These are phyloP conservation scores for Eulimnadia texana DNA, from an alignment of 1,140 invertebrate species.

Conservation along the genomic window DNA sequence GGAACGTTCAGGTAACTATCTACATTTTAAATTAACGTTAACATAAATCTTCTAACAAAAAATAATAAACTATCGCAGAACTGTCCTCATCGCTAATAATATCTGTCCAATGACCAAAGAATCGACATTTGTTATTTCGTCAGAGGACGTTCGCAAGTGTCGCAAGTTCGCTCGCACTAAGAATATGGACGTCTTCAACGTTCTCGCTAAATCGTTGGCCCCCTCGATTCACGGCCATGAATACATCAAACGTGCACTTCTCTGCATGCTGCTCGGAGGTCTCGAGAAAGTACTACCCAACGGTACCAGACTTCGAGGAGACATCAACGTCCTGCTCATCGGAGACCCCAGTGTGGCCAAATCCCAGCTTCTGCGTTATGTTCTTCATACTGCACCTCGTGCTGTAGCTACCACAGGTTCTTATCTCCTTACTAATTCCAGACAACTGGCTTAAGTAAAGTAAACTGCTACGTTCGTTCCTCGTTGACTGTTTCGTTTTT, in stretches of 20 bases:
- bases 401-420: slow-evolving; percentile 78
- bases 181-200: slow-evolving; percentile 70
- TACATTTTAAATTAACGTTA: not conserved
- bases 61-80: too few species aligned
- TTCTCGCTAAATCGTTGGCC: slow-evolving; percentile 80
- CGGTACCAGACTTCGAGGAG: slow-evolving; percentile 88
- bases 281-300: slow-evolving; percentile 91
- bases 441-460: too few species aligned
- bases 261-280: slow-evolving; percentile 89
- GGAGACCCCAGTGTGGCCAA: slow-evolving; percentile 99
- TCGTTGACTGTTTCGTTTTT: not conserved
- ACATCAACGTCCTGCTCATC: slow-evolving; percentile 93
- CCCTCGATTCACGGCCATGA: slow-evolving; percentile 97
- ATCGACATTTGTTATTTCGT: slow-evolving; percentile 55
- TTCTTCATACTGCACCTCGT: slow-evolving; percentile 80
- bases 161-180: slow-evolving; percentile 66
- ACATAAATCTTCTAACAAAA: too few species aligned
- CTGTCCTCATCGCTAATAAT: slow-evolving; percentile 87
- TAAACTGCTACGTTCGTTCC: not conserved
- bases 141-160: slow-evolving; percentile 79
- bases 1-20: slow-evolving; percentile 68
- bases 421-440: too few species aligned
- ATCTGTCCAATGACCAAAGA: slow-evolving; percentile 83
- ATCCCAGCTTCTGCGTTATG: slow-evolving; percentile 91
- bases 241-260: slow-evolving; percentile 90